Evolutionary conservation across 2,888 invertebrate species (phyloP).

Genomic region (Himalopsyche tibetana): DNA sequence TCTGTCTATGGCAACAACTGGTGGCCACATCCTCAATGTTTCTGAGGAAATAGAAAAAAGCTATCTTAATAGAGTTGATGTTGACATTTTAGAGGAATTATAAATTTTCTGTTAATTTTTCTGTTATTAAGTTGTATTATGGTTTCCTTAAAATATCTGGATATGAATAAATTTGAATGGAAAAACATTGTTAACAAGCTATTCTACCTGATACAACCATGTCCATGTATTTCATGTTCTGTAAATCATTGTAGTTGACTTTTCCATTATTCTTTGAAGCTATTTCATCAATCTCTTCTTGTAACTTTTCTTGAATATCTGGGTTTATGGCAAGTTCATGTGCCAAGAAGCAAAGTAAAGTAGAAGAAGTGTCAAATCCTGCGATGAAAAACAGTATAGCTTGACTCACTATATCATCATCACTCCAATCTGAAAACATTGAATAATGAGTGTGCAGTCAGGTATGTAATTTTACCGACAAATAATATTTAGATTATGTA

Average conservation of each 20-base stretch:
- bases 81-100: too few species aligned
- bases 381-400: slow-evolving; percentile 70
- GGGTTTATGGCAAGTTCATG: slow-evolving; percentile 70
- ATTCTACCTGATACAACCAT: slow-evolving; percentile 73
- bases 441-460: too few species aligned
- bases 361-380: slow-evolving; percentile 70
- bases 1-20: slow-evolving; percentile 67
- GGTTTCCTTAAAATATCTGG: too few species aligned
- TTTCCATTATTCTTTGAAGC: slow-evolving; percentile 69
- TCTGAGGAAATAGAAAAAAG: slow-evolving; percentile 65
- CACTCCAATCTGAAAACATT: slow-evolving; percentile 67
- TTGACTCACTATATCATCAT: slow-evolving; percentile 69
- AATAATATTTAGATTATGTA: neutral
- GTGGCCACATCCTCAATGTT: slow-evolving; percentile 67
- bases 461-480: neutral
- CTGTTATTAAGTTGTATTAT: neutral
- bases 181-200: neutral
- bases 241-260: slow-evolving; percentile 72
- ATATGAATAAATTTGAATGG: neutral
- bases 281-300: slow-evolving; percentile 68
- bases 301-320: slow-evolving; percentile 69
- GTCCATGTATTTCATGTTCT: slow-evolving; percentile 71
- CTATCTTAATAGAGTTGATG: neutral
- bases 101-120: too few species aligned
- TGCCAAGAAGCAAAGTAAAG: slow-evolving; percentile 69